Base-by-base conservation (phyloP, 2,113 vertebrate species). In the Tautogolabrus adspersus region DNA sequence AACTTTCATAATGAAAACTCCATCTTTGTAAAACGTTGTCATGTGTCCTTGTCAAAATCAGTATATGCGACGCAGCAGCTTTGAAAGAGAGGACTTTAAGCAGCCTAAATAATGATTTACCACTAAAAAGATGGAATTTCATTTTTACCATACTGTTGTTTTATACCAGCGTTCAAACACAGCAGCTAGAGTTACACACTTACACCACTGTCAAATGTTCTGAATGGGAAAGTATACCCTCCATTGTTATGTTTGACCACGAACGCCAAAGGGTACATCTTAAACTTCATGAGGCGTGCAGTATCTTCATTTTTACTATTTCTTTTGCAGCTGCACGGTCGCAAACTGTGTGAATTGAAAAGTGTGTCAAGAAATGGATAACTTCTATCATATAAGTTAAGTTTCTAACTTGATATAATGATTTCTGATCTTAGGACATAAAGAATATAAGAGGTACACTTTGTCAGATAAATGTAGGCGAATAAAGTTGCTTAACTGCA, bases 181-280 rank as follows among this genome's bases (percentile, higher is more conserved):
- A 54, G 34, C 40, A 68, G 72, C 81, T 77, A 59, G 68, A 82
- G 84, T 86, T 88, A 66, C 75, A 11, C 46, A 54, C 57, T 19
- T 49, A 26, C 16, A 49, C 47, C 18, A 26, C 54, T 30, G 16
- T 55, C 37, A 62, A 46, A 15, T 54, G 22, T 61, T 81, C 37
- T 52, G 65, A 60, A 55, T 72, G 68, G 62, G 30, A 74, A 66
- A 49, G 18, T 37, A 81, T 56, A 79, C 59, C 11, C 22, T 40
- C 71, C 72, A 80, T 88, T 89, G 87, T 92, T 75, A 76, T 55
- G 42, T 66, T 67, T 47, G 47, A 84, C 85, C 68, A 55, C 70
- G 85, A 78, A 78, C 59, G 61, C 78, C 40, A 10, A 49, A 46
- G 54, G 79, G 69, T 52, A 73, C 56, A 47, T 66, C 42, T 76